Evolutionary conservation across 2,797 vertebrate species (phyloP), one percentile per base, ranked within the genome.

Genomic region (Chaunax sp.): DNA sequence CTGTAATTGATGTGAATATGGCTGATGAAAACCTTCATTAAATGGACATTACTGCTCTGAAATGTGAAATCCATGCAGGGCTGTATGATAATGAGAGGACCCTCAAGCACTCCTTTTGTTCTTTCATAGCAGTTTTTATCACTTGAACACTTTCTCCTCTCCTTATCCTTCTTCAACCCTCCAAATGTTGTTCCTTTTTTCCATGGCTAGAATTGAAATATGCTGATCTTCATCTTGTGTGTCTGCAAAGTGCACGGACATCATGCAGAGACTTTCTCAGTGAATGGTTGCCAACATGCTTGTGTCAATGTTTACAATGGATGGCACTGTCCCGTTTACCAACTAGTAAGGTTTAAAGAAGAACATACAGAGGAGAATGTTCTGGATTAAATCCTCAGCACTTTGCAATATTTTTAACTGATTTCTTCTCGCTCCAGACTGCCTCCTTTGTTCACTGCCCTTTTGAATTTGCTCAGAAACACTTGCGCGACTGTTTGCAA

Each of bases 21-120:
- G 51, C 68, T 59, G 63, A 78, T 75, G 61, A 73, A 81, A 68
- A 45, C 26, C 73, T 71, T 73, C 64, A 75, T 83, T 68, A 72
- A 81, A 78, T 61, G 55, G 23, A 47, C 47, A 71, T 83, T 79
- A 81, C 2, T 5, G 54, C 33, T 6, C 44, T 38, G 49, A 49
- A 55, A 80, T 82, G 66, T 72, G 64, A 77, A 79, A 84, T 78
- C 77, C 45, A 77, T 60, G 61, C 62, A 74, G 40, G 59, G 55
- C 23, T 67, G 38, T 53, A 25, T 71, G 30, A 55, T 71, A 62
- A 75, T 61, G 49, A 75, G 53, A 63, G 7, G 26, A 40, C 55
- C 59, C 68, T 43, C 5, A 15, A 69, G 75, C 73, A 38, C 51
- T 54, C 47, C 23, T 57, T 69, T 54, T 43, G 43, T 26, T 51